phyloP scores from a whole-genome alignment of 2,888 invertebrate genomes.

The Trachelus stipa region DNA sequence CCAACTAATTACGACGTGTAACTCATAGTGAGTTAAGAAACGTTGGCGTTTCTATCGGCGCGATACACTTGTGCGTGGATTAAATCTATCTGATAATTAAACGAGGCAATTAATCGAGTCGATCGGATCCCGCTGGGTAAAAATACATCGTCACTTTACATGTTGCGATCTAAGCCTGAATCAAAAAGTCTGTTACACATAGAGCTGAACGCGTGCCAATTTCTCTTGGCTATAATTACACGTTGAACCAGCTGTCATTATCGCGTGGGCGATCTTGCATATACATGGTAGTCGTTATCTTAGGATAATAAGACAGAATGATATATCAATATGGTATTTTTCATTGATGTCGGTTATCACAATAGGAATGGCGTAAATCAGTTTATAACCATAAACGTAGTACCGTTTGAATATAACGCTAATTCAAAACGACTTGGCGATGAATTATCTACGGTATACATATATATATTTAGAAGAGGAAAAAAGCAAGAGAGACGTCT shows the following conservation, averaged over 20 bases:
- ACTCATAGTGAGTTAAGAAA: background rate
- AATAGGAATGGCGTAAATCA: background rate
- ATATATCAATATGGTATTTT: background rate
- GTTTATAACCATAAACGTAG: background rate
- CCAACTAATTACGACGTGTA: slow-evolving; percentile 25
- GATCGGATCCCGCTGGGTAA: background rate
- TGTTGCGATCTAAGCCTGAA: background rate
- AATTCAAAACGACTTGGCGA: background rate
- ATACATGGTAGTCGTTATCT: background rate
- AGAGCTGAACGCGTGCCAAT: background rate
- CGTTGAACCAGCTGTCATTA: background rate
- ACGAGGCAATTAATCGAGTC: background rate
- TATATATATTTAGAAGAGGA: background rate
- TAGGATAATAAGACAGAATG: background rate
- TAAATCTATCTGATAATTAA: slow-evolving; percentile 19
- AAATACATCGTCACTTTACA: background rate
- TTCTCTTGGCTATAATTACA: background rate
- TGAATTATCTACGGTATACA: background rate
- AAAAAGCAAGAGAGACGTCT: background rate
- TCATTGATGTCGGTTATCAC: background rate
- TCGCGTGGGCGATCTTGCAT: background rate
- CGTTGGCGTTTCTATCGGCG: background rate
- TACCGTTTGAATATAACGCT: background rate
- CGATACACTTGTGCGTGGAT: background rate
- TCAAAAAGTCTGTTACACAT: background rate